Base-by-base conservation (phyloP, 2,113 vertebrate species). In the Pituophis catenifer region DNA sequence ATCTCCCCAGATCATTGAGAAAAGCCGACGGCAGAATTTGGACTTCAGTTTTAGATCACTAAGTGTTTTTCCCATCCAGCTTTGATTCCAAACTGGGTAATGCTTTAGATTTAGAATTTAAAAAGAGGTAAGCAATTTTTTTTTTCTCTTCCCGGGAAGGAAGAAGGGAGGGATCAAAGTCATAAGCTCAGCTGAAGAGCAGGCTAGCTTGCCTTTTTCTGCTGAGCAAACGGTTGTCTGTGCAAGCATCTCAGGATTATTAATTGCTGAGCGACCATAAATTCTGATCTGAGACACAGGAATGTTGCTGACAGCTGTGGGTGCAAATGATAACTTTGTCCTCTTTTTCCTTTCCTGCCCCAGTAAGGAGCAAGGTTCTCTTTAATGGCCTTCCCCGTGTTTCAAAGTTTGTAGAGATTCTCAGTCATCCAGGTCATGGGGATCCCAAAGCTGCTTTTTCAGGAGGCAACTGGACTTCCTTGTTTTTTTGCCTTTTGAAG, bases 231-330 rank as follows among this genome's bases (percentile, higher is more conserved):
- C 57, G 29, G n/a, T 50, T 87, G 57, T 15, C 24, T 50, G 50
- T 2, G 7, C 48, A 1, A 38, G 54, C 44, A 88, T 62, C 55
- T 52, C 91, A 29, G 38, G 38, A 19, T n/a, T 88, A 88, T 92
- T 44, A 93, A 92, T 44, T 85, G 92, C 88, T 93, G 65, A 89
- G 88, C 92, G 85, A 89, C 50, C 2, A n/a, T 57, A 50, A 91
- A 58, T 85, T 29, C 92, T 85, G 38, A 50, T 57, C 53, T 23
- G 48, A 62, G 38, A 89, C 38, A 15, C 23, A 44, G 88, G 54
- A 58, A 81, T 52, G 17, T 57, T 81, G 52, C 15, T 29, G 53
- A 55, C 58, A 92, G 92, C 15, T 1, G 3, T 62, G 89, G 44
- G 8, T 44, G 59, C 70, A 85, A 44, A 33, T 2, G 52, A 44